These are phyloP conservation scores for Heterocephalus glaber DNA, from an alignment of 2,113 vertebrate genomes.

Conservation along the genomic window DNA sequence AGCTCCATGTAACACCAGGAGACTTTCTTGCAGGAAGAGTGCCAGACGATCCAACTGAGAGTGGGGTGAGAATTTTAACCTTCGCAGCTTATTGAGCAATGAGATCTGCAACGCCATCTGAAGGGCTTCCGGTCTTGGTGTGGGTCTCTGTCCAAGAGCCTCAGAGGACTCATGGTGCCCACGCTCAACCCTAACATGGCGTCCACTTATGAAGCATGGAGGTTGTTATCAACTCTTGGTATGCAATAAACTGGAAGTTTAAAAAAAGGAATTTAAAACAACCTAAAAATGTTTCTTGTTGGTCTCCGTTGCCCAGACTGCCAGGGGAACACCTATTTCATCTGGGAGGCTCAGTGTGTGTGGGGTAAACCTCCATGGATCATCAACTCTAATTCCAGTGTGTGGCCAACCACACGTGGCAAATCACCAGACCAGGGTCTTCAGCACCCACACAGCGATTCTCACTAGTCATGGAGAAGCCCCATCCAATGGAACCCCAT, in stretches of 20 bases:
- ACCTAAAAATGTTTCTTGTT: constrained; percentile 89
- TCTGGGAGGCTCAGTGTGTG: constrained; percentile 80
- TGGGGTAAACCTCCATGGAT: constrained; percentile 74
- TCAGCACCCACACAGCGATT: constrained; percentile 81
- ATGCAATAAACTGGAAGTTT: constrained; percentile 86
- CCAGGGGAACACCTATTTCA: constrained; percentile 86
- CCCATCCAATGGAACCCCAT: constrained; percentile 85
- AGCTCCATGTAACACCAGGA: constrained; percentile 52
- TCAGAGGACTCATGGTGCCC: constrained; percentile 71
- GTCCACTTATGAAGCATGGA: constrained; percentile 79
- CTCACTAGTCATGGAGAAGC: constrained; percentile 82
- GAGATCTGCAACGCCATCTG: constrained; percentile 74
- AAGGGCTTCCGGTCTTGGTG: constrained; percentile 73
- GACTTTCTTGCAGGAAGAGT: constrained; percentile 63
- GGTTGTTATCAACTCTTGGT: constrained; percentile 85
- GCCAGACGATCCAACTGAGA: constrained; percentile 69
- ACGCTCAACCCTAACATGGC: constrained; percentile 72
- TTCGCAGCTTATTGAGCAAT: constrained; percentile 75
- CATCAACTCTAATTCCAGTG: constrained; percentile 77
- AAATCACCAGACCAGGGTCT: constrained; percentile 81
- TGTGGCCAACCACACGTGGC: constrained; percentile 70
- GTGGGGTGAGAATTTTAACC: constrained; percentile 72
- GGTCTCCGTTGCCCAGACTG: constrained; percentile 91
- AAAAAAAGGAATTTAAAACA: constrained; percentile 89
- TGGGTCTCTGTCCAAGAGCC: constrained; percentile 79